Evolutionary conservation across 2,113 vertebrate species (phyloP), one percentile per base, ranked within the genome.

Genomic region (Cottus gobio): DNA sequence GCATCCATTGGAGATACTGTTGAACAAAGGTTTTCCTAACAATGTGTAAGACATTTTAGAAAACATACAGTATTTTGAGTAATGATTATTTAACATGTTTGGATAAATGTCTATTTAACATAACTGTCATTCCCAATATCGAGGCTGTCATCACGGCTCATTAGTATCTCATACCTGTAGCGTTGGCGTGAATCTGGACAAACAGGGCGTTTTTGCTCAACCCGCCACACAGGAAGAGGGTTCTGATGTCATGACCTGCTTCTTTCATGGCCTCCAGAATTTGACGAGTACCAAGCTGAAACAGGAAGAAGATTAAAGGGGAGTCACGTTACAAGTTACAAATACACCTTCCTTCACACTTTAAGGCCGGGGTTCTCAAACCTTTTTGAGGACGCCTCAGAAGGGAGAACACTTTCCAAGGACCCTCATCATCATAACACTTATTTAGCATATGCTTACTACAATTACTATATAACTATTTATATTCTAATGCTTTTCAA

Each of bases 151-250:
- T 30, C 6, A 0, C 62, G 10, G 11, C 13, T 20, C 57, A 1
- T 68, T 22, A n/a, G 63, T 9, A n/a, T 34, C 31, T 30, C 9
- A 9, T 80, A 99, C 98, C 98, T 64, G 96, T 96, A 58, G 97
- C 94, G 73, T 97, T 98, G 1, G 98, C 96, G 0, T 99, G 98
- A 90, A 96, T 95, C 92, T 97, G 96, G 56, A 98, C 97, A 83
- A 97, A 99, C 75, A 99, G 94, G 2, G 94, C 73, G 71, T 99
- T 99, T 94, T 99, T 99, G 95, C 98, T 99, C 87, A 99, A 93
- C 7, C 98, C 98, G 3, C 98, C 98, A 2, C 98, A 99, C 75
- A 99, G 91, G 83, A 98, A 98, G 69, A 99, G 93, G 0, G 96
- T 96, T 80, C 50, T 95, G 94, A 99, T 93, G 24, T 86, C 94